A percentile compares a stretch with the other conserved stretches of the same genome.
Evolutionary conservation across 1,140 invertebrate genomes (phyloP).

Genomic region (Stegodyphus mimosarum): DNA sequence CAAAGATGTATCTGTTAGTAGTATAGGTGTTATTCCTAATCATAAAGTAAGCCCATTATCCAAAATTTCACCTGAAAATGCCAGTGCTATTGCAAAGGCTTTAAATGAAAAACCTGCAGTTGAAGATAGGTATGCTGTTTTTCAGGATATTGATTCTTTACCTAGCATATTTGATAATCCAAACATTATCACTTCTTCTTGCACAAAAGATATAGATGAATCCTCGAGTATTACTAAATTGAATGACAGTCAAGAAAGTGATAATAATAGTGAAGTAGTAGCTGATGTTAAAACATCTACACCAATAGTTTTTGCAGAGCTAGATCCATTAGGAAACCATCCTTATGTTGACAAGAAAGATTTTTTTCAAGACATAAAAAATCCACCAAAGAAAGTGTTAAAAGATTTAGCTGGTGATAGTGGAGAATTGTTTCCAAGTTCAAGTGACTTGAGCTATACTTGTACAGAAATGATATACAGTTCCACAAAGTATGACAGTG

Average conservation of each 20-base stretch:
- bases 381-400: conserved; percentile 88
- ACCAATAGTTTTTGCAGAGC: conserved; percentile 83
- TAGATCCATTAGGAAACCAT: conserved; percentile 88
- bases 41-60: not conserved
- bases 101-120: not conserved
- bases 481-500: not conserved
- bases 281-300: conserved; percentile 68
- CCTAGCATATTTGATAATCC: conserved; percentile 61
- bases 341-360: conserved; percentile 94
- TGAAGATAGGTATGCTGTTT: conserved; percentile 61
- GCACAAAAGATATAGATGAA: not conserved
- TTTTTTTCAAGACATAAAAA: conserved; percentile 93
- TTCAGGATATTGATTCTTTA: conserved; percentile 55
- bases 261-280: not conserved
- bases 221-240: not conserved
- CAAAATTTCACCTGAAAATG: not conserved
- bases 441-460: too few relatives aligned
- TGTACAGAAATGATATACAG: too few relatives aligned
- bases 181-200: conserved; percentile 4
- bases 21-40: not conserved
- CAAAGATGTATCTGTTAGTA: not conserved
- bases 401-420: conserved; percentile 78
- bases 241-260: not conserved
- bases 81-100: not conserved
- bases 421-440: not conserved